A percentile compares a stretch with the other conserved stretches of the same genome.
phyloP scores from a whole-genome alignment of 2,888 invertebrate genomes.

The Ophion costatus region DNA sequence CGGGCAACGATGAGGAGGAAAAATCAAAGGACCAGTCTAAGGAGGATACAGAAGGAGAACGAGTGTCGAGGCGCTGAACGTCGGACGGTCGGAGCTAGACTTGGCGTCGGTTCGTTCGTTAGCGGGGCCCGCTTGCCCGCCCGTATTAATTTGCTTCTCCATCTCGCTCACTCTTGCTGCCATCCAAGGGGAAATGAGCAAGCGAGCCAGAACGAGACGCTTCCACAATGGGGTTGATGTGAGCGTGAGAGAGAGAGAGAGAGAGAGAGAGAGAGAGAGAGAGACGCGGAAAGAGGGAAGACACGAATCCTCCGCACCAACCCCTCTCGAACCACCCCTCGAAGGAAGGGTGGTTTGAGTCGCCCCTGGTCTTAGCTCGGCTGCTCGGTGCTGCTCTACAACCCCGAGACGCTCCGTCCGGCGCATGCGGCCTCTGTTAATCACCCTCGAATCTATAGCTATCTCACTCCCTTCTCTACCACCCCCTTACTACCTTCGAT shows the following conservation, averaged over 20 bases:
- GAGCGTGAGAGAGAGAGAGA: constrained; percentile 51
- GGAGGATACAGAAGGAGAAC: constrained; percentile 68
- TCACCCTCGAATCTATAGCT: constrained; percentile 72
- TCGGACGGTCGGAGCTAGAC: constrained; percentile 81
- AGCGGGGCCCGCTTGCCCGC: constrained; percentile 81
- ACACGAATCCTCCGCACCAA: constrained; percentile 54
- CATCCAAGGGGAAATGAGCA: constrained; percentile 66
- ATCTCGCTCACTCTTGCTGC: constrained; percentile 70
- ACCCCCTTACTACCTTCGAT: constrained; percentile 50
- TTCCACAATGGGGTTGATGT: constrained; percentile 23
- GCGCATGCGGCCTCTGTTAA: constrained; percentile 80
- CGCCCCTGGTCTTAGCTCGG: constrained; percentile 77
- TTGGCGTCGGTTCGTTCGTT: constrained; percentile 82
- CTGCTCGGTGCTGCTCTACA: constrained; percentile 65
- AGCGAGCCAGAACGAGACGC: constrained; percentile 48
- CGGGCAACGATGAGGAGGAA: background rate
- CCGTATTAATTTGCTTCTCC: constrained; percentile 83
- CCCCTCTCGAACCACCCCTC: constrained; percentile 62
- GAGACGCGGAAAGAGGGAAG: constrained; percentile 47
- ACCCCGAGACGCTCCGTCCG: constrained; percentile 70
- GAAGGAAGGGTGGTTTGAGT: constrained; percentile 75
- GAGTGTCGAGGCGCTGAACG: constrained; percentile 70
- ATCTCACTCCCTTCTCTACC: constrained; percentile 71
- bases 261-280: constrained; percentile 41
- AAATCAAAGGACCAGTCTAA: constrained; percentile 33